Evolutionary conservation across 2,113 vertebrate genomes (phyloP), one percentile per base, ranked within the genome.

Genomic region (Thymallus thymallus): DNA sequence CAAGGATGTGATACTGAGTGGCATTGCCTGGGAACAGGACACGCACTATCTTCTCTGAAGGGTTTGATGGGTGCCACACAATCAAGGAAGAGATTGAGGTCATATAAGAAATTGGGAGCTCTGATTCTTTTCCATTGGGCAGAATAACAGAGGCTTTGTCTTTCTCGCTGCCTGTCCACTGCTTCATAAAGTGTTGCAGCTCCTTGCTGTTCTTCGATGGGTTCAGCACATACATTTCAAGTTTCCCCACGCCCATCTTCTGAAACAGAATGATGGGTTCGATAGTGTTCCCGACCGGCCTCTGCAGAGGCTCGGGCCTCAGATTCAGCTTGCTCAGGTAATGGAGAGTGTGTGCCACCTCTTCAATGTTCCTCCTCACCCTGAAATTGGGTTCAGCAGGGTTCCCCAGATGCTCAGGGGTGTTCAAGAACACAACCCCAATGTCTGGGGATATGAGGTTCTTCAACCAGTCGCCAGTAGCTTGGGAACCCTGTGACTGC

Each of bases 201-300:
- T 98, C 97, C 84, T 97, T 98, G 91, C 95, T 97, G 58, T 86
- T 96, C 90, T 96, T 97, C 45, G 95, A 91, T 68, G 97, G 97
- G 85, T 96, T 98, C 69, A 99, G 94, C 29, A 98, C 96, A 45
- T 97, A 99, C 97, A 99, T 98, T 87, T 99, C 97, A 58, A 99
- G 93, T 58, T 96, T 98, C 2, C 97, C 97, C 2, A 99, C 96
- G 18, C 97, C 97, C 97, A 99, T 97, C 91, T 99, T 99, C 89
- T 98, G 95, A 87, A 99, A 99, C 72, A 99, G 94, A 83, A 94
- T 96, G 22, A 98, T 93, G 16, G 97, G 96, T 26, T 99, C 97
- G 65, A 93, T 93, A 1, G 92, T 80, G 87, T 95, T 98, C 76
- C 95, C 94, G 0, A 88, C 77, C 20, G 90, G 94, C 88, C 95